These are phyloP conservation scores for Apoderus coryli DNA, from an alignment of 2,888 invertebrate genomes.

Conservation along the genomic window DNA sequence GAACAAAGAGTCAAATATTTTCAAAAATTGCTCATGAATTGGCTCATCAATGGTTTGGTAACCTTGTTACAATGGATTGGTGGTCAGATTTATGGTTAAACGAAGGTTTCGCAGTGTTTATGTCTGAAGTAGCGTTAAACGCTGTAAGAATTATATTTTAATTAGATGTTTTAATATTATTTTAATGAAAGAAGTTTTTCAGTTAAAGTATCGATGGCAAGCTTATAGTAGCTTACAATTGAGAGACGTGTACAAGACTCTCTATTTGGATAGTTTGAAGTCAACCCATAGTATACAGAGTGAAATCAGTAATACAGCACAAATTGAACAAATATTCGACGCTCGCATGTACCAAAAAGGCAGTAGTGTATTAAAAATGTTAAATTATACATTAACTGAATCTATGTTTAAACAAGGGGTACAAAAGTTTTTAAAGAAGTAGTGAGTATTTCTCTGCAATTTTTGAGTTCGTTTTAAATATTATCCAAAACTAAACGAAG, in stretches of 20 bases:
- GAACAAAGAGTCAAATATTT: slow-evolving; percentile 26
- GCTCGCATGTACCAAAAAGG: slow-evolving; percentile 30
- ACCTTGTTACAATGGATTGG: slow-evolving; percentile 53
- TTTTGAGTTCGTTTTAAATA: no score
- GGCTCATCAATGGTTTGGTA: slow-evolving; percentile 65
- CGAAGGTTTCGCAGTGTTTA: slow-evolving; percentile 58
- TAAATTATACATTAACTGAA: slow-evolving; percentile 40
- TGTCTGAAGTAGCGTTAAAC: slow-evolving; percentile 40
- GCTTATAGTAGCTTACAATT: slow-evolving; percentile 39
- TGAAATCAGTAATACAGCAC: slow-evolving; percentile 36
- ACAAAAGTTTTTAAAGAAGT: slow-evolving; percentile 38
- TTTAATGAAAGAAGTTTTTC: no score
- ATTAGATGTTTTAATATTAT: no score
- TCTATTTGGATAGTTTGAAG: slow-evolving; percentile 39
- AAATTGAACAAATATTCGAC: slow-evolving; percentile 47
- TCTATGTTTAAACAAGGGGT: slow-evolving; percentile 39
- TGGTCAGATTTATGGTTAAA: slow-evolving; percentile 60
- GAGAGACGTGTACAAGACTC: slow-evolving; percentile 39
- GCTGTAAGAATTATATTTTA: slow-evolving; percentile 38
- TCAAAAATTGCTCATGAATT: slow-evolving; percentile 51
- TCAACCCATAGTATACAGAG: slow-evolving; percentile 41
- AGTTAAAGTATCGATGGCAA: slow-evolving; percentile 44
- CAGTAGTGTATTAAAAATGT: slow-evolving; percentile 43
- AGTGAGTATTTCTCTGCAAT: slow-evolving; percentile 31
- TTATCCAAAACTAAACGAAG: no score